These are phyloP conservation scores for Peromyscus attwateri DNA, from an alignment of 2,797 vertebrate species.

Conservation along the genomic window DNA sequence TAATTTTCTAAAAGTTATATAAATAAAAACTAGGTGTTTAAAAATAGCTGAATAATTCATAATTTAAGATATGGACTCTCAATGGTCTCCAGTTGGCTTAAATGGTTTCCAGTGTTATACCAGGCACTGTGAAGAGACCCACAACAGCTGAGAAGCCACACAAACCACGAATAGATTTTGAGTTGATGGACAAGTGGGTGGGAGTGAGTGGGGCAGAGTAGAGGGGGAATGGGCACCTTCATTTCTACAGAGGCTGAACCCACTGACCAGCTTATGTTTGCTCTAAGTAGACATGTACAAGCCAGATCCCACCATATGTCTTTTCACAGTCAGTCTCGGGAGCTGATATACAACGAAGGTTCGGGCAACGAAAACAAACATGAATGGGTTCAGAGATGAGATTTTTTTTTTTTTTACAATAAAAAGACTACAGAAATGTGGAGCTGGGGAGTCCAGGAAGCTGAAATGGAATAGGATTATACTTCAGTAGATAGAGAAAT, in stretches of 20 bases:
- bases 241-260: not conserved
- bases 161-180: not conserved
- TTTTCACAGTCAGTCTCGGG: not conserved
- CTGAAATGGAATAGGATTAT: not conserved
- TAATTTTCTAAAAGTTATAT: not conserved
- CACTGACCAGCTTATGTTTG: not conserved
- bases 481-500: not conserved
- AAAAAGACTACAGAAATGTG: not conserved
- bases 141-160: not conserved
- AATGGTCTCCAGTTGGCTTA: not conserved
- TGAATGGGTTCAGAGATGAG: not conserved
- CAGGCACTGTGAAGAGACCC: not conserved
- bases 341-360: not conserved
- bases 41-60: not conserved
- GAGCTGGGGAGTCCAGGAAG: not conserved
- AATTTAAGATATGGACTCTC: not conserved
- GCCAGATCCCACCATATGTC: rapidly evolving
- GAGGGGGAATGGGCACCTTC: not conserved
- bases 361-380: not conserved
- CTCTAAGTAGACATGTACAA: not conserved
- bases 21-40: not conserved
- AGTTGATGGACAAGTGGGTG: not conserved
- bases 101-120: not conserved
- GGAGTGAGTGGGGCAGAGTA: not conserved
- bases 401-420: not conserved